Evolutionary conservation across 2,888 invertebrate species (phyloP).

Genomic region (Pandemis corylana): DNA sequence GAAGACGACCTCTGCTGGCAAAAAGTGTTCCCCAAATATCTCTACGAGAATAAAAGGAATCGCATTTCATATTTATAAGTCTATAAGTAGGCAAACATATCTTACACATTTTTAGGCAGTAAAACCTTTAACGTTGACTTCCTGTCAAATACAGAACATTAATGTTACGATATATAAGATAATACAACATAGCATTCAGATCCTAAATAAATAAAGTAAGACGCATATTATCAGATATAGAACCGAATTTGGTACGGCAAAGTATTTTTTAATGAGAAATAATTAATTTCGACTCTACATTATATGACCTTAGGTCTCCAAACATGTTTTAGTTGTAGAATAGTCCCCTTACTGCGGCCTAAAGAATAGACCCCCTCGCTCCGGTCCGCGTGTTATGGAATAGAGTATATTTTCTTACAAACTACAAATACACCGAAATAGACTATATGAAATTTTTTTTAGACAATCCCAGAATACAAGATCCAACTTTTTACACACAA

Average conservation of each 20-base stretch:
- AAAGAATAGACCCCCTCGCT: constrained; percentile 49
- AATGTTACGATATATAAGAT: too few species aligned
- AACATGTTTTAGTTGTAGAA: background rate
- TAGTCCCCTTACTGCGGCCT: constrained; percentile 18
- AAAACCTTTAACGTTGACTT: too few species aligned
- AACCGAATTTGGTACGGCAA: background rate
- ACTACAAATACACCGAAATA: constrained; percentile 75
- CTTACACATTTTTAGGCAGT: background rate
- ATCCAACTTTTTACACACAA: constrained; percentile 83
- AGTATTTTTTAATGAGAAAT: background rate
- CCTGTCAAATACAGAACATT: too few species aligned
- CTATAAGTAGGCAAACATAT: background rate
- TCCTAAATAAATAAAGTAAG: too few species aligned
- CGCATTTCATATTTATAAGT: background rate
- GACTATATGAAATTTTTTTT: constrained; percentile 80
- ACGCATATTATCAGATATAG: too few species aligned
- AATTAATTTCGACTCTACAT: background rate
- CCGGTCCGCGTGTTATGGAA: constrained; percentile 76
- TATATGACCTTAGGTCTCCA: background rate
- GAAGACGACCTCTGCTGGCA: background rate
- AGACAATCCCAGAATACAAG: constrained; percentile 85
- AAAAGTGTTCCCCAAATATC: too few species aligned
- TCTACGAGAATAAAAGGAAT: background rate
- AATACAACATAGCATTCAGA: too few species aligned
- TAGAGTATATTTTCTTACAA: constrained; percentile 83